phyloP scores from a whole-genome alignment of 2,113 vertebrate species.

The Peromyscus leucopus region DNA sequence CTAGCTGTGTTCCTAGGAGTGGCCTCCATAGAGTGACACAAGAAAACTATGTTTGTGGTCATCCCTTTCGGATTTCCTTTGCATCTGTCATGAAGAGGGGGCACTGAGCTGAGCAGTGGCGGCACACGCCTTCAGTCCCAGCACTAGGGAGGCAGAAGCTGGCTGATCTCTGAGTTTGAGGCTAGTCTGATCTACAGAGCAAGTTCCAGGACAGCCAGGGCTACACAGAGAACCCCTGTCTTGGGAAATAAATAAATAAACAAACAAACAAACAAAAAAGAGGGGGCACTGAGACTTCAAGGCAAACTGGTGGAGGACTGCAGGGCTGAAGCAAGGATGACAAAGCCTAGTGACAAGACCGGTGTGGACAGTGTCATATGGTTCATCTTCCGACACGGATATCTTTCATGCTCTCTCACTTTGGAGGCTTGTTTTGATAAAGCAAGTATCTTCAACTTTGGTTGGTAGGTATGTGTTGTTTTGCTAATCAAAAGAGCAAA shows the following conservation, averaged over 20 bases:
- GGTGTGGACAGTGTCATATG: neutral
- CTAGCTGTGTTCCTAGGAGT: neutral
- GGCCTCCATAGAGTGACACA: neutral
- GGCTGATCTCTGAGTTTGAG: no score
- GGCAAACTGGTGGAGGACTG: neutral
- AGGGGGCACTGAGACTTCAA: neutral
- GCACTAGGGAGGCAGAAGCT: no score
- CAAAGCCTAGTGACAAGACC: neutral
- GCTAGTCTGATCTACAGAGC: neutral
- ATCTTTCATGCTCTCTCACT: neutral
- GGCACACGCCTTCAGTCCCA: neutral
- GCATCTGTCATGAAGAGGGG: neutral
- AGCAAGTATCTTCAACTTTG: neutral
- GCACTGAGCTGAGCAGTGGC: neutral
- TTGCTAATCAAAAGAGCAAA: constrained; percentile 8
- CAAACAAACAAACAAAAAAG: neutral
- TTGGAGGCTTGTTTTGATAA: neutral
- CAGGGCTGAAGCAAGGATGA: neutral
- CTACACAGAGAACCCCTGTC: neutral
- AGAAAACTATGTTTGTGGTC: neutral
- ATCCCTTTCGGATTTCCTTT: neutral
- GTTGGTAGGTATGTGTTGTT: neutral
- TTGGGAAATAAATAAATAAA: neutral
- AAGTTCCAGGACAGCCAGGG: neutral
- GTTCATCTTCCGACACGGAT: neutral